A percentile compares a stretch with the other conserved stretches of the same genome.
These are phyloP conservation scores for Platyrinchus mystaceus DNA, from an alignment of 2,797 vertebrate genomes.

Conservation along the genomic window DNA sequence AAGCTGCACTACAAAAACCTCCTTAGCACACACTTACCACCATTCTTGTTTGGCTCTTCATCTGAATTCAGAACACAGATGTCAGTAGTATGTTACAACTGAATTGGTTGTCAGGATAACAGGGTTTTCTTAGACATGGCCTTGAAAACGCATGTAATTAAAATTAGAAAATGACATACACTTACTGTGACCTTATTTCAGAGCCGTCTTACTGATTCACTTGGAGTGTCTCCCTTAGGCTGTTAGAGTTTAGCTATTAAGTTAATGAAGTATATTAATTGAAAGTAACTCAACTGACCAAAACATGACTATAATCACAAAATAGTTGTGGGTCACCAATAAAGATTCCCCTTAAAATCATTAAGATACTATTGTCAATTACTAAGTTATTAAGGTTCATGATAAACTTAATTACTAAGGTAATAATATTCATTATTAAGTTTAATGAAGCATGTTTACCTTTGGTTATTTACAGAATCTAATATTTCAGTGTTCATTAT, in stretches of 20 bases:
- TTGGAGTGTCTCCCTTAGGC: background rate
- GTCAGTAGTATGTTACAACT: background rate
- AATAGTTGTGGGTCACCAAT: background rate
- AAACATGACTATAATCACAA: background rate
- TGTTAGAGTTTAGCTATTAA: background rate
- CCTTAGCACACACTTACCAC: background rate
- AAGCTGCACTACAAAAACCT: background rate
- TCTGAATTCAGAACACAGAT: background rate
- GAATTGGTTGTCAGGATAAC: background rate
- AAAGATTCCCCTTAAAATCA: background rate
- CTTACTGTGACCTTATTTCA: constrained; percentile 14
- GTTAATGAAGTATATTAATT: constrained; percentile 10
- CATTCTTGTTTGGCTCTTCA: background rate
- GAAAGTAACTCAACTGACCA: constrained; percentile 23
- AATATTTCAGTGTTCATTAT: background rate
- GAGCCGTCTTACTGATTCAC: background rate
- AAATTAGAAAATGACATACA: background rate
- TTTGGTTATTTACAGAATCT: background rate
- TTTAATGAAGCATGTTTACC: background rate
- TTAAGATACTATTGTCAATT: background rate
- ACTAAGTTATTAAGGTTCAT: background rate
- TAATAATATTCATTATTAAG: background rate
- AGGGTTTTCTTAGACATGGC: background rate
- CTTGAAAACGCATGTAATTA: background rate
- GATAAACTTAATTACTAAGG: background rate